Percentiles rank a stretch among this genome's conserved stretches.
These are phyloP conservation scores for Eupithecia inturbata DNA, from an alignment of 2,888 invertebrate genomes.

Conservation along the genomic window DNA sequence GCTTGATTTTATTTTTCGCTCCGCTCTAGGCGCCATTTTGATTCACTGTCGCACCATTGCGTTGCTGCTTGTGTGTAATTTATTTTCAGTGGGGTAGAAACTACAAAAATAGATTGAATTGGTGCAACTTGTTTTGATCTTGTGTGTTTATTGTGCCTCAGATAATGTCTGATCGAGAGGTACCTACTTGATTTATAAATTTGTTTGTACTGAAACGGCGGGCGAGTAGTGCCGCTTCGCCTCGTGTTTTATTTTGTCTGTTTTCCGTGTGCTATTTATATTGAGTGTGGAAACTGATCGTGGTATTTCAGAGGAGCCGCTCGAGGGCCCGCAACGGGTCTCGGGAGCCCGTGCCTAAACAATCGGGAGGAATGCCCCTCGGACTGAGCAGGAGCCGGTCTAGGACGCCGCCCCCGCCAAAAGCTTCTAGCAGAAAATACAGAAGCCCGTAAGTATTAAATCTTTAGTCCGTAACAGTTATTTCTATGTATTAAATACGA, in stretches of 20 bases:
- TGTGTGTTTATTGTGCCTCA: constrained; percentile 54
- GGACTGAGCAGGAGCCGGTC: constrained; percentile 82
- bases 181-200: constrained; percentile 71
- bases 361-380: constrained; percentile 69
- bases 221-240: constrained; percentile 59
- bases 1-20: neutral
- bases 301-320: constrained; percentile 78
- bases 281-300: constrained; percentile 50
- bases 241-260: constrained; percentile 70
- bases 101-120: constrained; percentile 67
- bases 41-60: constrained; percentile 54
- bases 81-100: constrained; percentile 49
- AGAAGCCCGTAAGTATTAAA: constrained; percentile 74
- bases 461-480: neutral
- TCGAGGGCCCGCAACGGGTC: constrained; percentile 81
- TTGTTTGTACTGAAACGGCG: constrained; percentile 48
- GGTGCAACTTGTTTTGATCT: constrained; percentile 61
- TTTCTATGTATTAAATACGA: neutral
- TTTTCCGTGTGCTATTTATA: constrained; percentile 53
- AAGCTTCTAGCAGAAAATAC: constrained; percentile 76
- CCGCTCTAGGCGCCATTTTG: constrained; percentile 62
- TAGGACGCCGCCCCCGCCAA: constrained; percentile 81
- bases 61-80: constrained; percentile 55
- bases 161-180: constrained; percentile 82
- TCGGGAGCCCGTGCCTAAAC: constrained; percentile 74